Base-by-base conservation (phyloP, 2,113 vertebrate genomes). In the Recurvirostra avosetta region DNA sequence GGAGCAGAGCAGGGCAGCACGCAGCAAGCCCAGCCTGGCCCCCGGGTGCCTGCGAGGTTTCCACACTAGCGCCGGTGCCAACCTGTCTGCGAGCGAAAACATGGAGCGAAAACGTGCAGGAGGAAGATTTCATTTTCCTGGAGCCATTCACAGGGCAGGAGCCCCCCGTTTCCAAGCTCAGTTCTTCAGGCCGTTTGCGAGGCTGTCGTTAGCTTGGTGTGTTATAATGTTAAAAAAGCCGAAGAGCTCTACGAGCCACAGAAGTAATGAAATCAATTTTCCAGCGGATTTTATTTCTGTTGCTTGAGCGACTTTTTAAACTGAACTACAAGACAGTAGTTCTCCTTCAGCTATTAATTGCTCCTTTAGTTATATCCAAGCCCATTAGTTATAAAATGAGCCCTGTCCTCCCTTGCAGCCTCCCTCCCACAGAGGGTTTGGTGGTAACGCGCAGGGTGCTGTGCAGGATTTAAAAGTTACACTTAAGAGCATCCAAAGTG, bases 31-130 rank as follows among this genome's bases (percentile, higher is more conserved):
- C 50, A 43, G n/a, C 2, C 0, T 13, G 26, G 6, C 17, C 43
- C 32, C 29, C 17, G 8, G 38, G 22, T 1, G 2, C 63, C 29
- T 7, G 1, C 1, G 5, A 61, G 22, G 5, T 30, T 78, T 43
- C 59, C 40, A 63, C 2, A 6, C 29, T 14, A 12, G 43, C 3
- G 0, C 13, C 1, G 1, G 30, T 36, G n/a, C 27, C 0, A 0
- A 50, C 19, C 65, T 0, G 0, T 17, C 53, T 45, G 53, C 0
- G 4, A 67, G 38, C 5, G 9, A 62, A 83, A 58, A 4, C n/a
- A 59, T 1, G 5, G 63, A 56, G 6, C 47, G 79, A 38, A 58
- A 4, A 36, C 4, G 3, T 2, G 1, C 41, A 41, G 1, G 1
- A 83, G 21, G 59, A 50, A 50, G 26, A 30, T 55, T 58, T 56